These are phyloP conservation scores for Macrophya annulata DNA, from an alignment of 2,888 invertebrate genomes.

Conservation along the genomic window DNA sequence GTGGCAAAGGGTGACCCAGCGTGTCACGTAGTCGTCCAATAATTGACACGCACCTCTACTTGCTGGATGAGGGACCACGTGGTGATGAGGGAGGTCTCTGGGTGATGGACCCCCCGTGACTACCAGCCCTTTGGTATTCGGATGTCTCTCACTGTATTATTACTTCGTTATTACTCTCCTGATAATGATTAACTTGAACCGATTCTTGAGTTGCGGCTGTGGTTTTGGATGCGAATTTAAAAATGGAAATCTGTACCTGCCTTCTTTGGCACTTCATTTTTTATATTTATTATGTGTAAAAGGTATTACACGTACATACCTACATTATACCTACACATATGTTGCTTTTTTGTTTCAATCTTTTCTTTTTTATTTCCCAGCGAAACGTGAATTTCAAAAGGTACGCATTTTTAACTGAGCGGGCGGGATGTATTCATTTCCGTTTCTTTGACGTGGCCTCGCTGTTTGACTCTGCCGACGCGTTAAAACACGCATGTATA, in stretches of 20 bases:
- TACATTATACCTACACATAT: background rate
- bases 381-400: conserved; percentile 34
- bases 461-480: conserved; percentile 44
- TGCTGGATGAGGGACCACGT: conserved; percentile 46
- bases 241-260: background rate
- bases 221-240: background rate
- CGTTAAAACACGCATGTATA: conserved; percentile 38
- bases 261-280: background rate
- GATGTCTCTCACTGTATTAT: conserved; percentile 49
- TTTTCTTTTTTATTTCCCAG: background rate
- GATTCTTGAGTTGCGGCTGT: conserved; percentile 3
- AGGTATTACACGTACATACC: background rate
- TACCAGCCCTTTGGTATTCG: conserved; percentile 34
- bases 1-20: conserved; percentile 46
- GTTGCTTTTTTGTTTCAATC: background rate
- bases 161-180: conserved; percentile 43
- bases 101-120: conserved; percentile 43
- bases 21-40: conserved; percentile 54
- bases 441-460: conserved; percentile 49
- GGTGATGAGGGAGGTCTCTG: conserved; percentile 43
- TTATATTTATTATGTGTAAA: background rate
- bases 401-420: conserved; percentile 33
- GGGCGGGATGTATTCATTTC: conserved; percentile 40
- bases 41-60: conserved; percentile 53
- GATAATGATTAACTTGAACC: conserved; percentile 37